These are phyloP conservation scores for Tadarida brasiliensis DNA, from an alignment of 2,797 vertebrate species.

Conservation along the genomic window DNA sequence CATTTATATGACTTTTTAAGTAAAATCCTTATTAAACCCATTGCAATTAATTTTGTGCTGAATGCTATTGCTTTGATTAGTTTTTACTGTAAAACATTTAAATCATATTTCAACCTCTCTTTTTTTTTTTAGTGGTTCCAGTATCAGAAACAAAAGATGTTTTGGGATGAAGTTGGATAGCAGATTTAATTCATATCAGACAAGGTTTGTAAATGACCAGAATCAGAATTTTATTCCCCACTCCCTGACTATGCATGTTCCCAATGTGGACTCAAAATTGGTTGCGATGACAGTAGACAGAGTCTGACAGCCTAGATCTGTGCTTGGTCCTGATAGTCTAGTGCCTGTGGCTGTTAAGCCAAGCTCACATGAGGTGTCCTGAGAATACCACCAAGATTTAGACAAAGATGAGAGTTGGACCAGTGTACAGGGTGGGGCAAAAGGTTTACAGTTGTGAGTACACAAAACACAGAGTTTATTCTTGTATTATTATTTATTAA, in stretches of 20 bases:
- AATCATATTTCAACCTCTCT: constrained; percentile 4
- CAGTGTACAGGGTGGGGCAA: background rate
- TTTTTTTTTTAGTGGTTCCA: constrained; percentile 89
- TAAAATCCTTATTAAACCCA: constrained; percentile 51
- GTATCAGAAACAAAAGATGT: constrained; percentile 93
- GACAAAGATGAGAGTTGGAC: background rate
- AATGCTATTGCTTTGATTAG: constrained; percentile 18
- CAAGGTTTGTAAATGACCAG: constrained; percentile 86
- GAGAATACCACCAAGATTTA: background rate
- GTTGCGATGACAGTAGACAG: background rate
- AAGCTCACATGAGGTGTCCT: background rate
- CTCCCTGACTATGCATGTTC: background rate
- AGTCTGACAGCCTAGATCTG: background rate
- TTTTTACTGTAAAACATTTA: constrained; percentile 56
- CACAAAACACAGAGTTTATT: background rate
- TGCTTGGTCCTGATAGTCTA: background rate
- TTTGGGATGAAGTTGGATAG: constrained; percentile 95
- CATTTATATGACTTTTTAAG: constrained; percentile 44
- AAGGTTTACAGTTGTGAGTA: background rate
- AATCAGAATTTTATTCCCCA: constrained; percentile 27
- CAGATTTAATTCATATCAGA: constrained; percentile 91
- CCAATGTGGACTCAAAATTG: background rate
- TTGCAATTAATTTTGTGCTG: constrained; percentile 54
- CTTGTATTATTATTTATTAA: background rate
- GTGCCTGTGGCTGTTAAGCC: background rate